Conservation (phyloP, 2,797 vertebrate genomes). For the Cyclopterus lumpus region DNA sequence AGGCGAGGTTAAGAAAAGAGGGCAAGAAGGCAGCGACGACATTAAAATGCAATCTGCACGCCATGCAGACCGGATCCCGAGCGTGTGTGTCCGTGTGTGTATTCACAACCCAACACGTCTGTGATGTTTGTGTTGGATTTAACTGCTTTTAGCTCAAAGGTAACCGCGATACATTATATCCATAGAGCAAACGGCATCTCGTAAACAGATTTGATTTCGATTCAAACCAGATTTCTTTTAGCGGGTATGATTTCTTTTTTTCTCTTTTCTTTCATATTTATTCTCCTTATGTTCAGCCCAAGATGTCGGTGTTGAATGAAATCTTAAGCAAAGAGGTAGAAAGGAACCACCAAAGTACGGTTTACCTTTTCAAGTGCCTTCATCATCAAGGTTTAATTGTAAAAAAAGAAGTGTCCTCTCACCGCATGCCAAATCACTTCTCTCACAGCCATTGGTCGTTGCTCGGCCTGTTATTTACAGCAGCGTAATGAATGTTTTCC, state of each 20-base stretch:
- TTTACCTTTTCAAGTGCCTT: not conserved
- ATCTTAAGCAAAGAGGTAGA: not conserved
- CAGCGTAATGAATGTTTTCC: not conserved
- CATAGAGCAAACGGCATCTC: too few relatives aligned
- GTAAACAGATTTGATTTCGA: too few relatives aligned
- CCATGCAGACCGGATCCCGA: too few relatives aligned
- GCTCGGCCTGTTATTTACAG: not conserved
- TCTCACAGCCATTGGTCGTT: not conserved
- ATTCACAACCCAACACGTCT: not conserved
- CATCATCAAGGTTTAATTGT: not conserved
- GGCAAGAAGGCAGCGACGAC: not conserved
- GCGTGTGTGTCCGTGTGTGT: not conserved
- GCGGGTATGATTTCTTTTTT: not conserved
- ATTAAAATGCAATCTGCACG: not conserved
- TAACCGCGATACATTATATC: not conserved
- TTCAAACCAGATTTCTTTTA: not conserved
- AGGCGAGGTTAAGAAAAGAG: constrained; percentile 20
- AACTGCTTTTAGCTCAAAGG: not conserved
- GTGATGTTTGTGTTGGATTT: not conserved
- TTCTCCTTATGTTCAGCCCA: not conserved
- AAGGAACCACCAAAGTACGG: not conserved
- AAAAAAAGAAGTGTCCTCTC: not conserved
- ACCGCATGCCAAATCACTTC: not conserved
- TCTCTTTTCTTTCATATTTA: not conserved
- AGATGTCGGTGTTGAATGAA: too few relatives aligned